Conservation (phyloP, 2,888 invertebrate species). For the Phengaris arion region DNA sequence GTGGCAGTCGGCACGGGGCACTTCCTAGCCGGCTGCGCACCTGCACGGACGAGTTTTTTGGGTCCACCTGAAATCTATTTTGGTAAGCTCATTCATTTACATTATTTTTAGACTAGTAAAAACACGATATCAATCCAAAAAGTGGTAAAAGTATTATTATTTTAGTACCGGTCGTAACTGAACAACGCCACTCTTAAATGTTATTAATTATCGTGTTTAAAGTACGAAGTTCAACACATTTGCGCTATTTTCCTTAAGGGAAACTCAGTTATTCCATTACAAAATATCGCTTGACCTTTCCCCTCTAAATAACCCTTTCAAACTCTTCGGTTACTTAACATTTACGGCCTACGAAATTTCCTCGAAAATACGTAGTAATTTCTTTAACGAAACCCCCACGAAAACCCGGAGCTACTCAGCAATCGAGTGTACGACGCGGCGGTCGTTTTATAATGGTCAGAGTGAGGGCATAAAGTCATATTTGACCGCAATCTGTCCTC, state of each 20-base stretch:
- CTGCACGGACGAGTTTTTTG: constrained; percentile 48
- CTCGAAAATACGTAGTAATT: constrained; percentile 1
- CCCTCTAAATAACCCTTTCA: constrained; percentile 14
- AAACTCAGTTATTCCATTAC: constrained; percentile 20
- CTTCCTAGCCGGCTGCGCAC: constrained; percentile 56
- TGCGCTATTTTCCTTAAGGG: constrained; percentile 46
- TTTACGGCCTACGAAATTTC: constrained; percentile 13
- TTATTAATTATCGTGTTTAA: constrained; percentile 59
- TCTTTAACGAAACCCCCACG: constrained; percentile 13
- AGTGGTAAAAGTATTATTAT: neutral
- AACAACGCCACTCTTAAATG: constrained; percentile 59
- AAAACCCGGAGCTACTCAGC: neutral
- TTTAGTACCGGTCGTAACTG: neutral
- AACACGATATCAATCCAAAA: neutral
- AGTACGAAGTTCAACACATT: constrained; percentile 31
- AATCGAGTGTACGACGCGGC: neutral
- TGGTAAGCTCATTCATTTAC: constrained; percentile 25
- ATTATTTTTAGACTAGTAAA: constrained; percentile 30
- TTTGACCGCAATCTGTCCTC: constrained; percentile 43
- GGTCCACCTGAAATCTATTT: constrained; percentile 29
- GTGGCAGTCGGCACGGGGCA: constrained; percentile 58
- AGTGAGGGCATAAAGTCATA: constrained; percentile 42
- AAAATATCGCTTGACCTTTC: constrained; percentile 26
- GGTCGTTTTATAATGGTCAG: constrained; percentile 34
- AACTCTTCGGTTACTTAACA: constrained; percentile 25